These are phyloP conservation scores for Sebastiscus albofasciatus DNA, from an alignment of 2,797 vertebrate species.

Conservation along the genomic window DNA sequence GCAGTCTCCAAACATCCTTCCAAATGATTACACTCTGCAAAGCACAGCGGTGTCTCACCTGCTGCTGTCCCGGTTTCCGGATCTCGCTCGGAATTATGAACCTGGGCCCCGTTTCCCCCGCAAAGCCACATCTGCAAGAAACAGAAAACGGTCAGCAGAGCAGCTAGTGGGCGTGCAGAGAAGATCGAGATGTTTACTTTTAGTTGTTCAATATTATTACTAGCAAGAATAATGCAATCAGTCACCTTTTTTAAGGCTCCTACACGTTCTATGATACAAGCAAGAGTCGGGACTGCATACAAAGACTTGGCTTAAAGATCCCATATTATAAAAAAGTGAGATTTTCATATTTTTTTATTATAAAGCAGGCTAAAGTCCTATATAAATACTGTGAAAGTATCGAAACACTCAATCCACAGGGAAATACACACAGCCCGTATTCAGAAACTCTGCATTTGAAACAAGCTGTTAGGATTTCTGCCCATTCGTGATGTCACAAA, in stretches of 20 bases:
- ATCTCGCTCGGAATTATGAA: slow-evolving; percentile 99
- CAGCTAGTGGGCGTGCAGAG: background rate
- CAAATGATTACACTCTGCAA: background rate
- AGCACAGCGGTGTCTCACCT: slow-evolving; percentile 78
- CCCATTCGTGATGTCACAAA: too few species aligned
- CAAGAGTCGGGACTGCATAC: background rate
- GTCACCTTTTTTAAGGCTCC: background rate
- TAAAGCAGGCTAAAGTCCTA: too few species aligned
- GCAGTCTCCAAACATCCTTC: background rate
- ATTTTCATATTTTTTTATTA: too few species aligned
- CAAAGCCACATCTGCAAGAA: slow-evolving; percentile 93
- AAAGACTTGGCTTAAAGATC: background rate
- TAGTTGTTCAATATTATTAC: background rate
- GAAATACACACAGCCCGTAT: too few species aligned
- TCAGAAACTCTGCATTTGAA: too few species aligned
- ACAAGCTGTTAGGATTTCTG: too few species aligned
- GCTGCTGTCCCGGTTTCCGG: slow-evolving; percentile 87
- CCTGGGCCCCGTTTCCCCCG: slow-evolving; percentile 96
- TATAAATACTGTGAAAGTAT: too few species aligned
- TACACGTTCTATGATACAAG: background rate
- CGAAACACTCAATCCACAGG: too few species aligned
- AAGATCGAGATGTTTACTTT: background rate
- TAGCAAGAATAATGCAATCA: background rate
- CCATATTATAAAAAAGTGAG: too few species aligned
- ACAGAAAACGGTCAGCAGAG: background rate